These are phyloP conservation scores for Spilarctia lutea DNA, from an alignment of 2,888 invertebrate genomes.

Conservation along the genomic window DNA sequence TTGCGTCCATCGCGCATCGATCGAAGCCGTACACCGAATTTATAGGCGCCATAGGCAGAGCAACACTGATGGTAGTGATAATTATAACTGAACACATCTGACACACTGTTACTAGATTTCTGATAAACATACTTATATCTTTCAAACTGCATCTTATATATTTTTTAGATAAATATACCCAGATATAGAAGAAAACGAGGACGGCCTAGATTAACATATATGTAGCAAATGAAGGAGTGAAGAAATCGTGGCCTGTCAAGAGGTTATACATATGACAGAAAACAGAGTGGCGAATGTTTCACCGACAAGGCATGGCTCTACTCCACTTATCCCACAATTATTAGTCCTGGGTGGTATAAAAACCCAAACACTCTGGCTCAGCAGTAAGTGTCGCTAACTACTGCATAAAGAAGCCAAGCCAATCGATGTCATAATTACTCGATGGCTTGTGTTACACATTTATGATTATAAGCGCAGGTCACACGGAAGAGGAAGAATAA, in stretches of 20 bases:
- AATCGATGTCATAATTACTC: not conserved
- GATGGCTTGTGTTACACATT: not conserved
- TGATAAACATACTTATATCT: not conserved
- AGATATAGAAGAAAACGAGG: no score
- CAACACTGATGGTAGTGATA: not conserved
- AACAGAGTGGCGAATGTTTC: no score
- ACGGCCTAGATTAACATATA: no score
- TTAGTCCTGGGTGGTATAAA: not conserved
- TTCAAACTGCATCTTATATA: no score
- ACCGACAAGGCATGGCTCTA: no score
- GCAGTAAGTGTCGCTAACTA: not conserved
- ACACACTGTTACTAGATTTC: not conserved
- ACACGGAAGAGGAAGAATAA: not conserved
- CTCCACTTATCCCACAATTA: not conserved
- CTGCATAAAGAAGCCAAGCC: not conserved
- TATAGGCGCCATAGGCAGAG: not conserved
- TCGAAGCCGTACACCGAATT: not conserved
- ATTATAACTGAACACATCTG: not conserved
- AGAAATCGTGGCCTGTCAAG: no score
- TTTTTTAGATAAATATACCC: no score
- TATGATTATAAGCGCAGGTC: not conserved
- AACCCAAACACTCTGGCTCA: not conserved
- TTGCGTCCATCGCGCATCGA: conserved; percentile 14
- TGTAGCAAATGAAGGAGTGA: no score
- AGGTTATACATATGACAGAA: no score